A percentile compares a stretch with the other conserved stretches of the same genome.
These are phyloP conservation scores for Cryptocheilus praepositus DNA, from an alignment of 2,888 invertebrate species.

Conservation along the genomic window DNA sequence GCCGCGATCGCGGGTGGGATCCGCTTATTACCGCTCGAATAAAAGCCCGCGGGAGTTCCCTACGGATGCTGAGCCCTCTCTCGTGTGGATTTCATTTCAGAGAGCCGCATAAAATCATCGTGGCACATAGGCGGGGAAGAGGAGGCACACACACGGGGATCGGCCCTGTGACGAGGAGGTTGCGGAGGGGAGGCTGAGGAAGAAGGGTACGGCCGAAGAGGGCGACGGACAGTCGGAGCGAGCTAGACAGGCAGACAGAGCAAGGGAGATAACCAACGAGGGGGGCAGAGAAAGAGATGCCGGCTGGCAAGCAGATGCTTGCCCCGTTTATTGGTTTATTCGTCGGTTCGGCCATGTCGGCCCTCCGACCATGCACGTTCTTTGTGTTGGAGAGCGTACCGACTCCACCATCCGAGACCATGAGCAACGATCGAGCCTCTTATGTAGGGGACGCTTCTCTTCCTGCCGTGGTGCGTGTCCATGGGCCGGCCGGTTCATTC, in stretches of 20 bases:
- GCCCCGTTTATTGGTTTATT: slow-evolving; percentile 75
- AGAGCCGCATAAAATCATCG: slow-evolving; percentile 67
- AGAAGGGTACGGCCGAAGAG: slow-evolving; percentile 3
- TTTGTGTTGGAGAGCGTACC: slow-evolving; percentile 47
- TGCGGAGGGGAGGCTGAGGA: slow-evolving; percentile 14
- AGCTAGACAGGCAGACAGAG: not conserved
- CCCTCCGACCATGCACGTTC: slow-evolving; percentile 56
- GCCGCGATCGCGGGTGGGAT: slow-evolving; percentile 13
- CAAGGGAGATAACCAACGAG: slow-evolving; percentile 12
- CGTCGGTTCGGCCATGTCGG: slow-evolving; percentile 66
- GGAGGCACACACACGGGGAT: slow-evolving; percentile 20
- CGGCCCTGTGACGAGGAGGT: slow-evolving; percentile 40
- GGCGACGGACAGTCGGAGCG: not conserved
- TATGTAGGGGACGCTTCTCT: slow-evolving; percentile 11
- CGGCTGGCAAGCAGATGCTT: slow-evolving; percentile 75
- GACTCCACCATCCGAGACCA: slow-evolving; percentile 14
- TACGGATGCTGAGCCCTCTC: slow-evolving; percentile 47
- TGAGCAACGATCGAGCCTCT: slow-evolving; percentile 9
- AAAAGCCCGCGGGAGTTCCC: slow-evolving; percentile 31
- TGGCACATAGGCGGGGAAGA: slow-evolving; percentile 31
- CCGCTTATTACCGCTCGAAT: slow-evolving; percentile 36
- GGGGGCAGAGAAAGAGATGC: slow-evolving; percentile 61
- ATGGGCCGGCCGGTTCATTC: slow-evolving; percentile 42
- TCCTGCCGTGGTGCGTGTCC: slow-evolving; percentile 1
- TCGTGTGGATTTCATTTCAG: slow-evolving; percentile 69